phyloP scores from a whole-genome alignment of 2,797 vertebrate species.

The Rhynchonycteris naso region DNA sequence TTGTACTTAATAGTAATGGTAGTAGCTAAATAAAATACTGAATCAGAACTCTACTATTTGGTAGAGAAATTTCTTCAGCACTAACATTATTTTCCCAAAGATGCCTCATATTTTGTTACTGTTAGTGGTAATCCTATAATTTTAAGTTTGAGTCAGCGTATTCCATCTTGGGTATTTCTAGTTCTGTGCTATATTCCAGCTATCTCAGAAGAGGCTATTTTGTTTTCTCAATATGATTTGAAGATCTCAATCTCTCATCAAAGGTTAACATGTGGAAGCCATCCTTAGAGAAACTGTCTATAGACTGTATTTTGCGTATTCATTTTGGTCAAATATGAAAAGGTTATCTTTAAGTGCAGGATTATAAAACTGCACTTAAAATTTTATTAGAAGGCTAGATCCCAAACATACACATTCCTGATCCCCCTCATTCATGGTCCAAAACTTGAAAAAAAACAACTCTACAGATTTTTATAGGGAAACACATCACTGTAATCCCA shows the following conservation, averaged over 20 bases:
- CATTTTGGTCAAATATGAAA: conserved; percentile 20
- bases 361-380: not conserved
- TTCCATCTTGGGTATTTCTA: not conserved
- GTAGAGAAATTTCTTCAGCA: not conserved
- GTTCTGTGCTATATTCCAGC: not conserved
- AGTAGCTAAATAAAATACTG: not conserved
- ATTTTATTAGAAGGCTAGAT: not conserved
- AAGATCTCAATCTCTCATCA: not conserved
- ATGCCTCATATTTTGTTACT: not conserved
- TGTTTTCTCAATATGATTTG: not conserved
- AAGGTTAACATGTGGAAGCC: not conserved
- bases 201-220: not conserved
- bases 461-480: not conserved
- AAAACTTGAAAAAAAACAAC: not conserved
- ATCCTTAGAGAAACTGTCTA: not conserved
- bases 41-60: not conserved
- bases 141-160: conserved; percentile 18
- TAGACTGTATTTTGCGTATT: not conserved
- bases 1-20: not conserved
- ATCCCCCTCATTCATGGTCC: not conserved
- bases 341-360: not conserved
- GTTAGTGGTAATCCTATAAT: not conserved
- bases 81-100: conserved; percentile 27
- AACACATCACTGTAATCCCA: not conserved
- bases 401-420: not conserved